phyloP scores from a whole-genome alignment of 1,140 invertebrate species.

The Ditylenchus dipsaci region DNA sequence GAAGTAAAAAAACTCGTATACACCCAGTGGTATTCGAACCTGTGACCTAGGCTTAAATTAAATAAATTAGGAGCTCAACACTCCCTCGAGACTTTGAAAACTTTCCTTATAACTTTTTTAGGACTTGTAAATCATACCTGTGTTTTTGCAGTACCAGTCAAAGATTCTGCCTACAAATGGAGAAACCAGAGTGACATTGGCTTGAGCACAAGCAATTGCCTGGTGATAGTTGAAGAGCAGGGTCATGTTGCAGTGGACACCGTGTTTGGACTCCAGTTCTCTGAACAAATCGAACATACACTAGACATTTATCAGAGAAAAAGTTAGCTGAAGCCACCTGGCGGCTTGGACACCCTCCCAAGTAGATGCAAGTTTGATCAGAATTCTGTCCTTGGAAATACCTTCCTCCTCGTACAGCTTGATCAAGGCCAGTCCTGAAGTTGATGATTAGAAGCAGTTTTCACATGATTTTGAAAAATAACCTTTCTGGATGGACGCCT shows the following conservation, averaged over 20 bases:
- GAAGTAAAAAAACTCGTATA: too few species aligned
- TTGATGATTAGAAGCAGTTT: too few species aligned
- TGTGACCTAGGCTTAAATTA: too few species aligned
- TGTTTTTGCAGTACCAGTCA: slow-evolving; percentile 90
- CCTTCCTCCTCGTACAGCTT: slow-evolving; percentile 81
- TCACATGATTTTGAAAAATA: too few species aligned
- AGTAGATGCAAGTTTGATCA: slow-evolving; percentile 93
- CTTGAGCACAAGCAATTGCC: slow-evolving; percentile 94
- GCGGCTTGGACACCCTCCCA: slow-evolving; percentile 99
- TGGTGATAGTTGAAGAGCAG: slow-evolving; percentile 82
- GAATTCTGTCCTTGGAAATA: slow-evolving; percentile 81
- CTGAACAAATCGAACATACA: slow-evolving; percentile 63
- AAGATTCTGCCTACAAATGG: slow-evolving; percentile 82
- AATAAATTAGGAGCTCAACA: too few species aligned
- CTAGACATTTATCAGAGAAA: slow-evolving; percentile 9
- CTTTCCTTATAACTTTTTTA: too few species aligned
- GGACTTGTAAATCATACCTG: too few species aligned
- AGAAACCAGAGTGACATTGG: slow-evolving; percentile 91
- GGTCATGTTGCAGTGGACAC: slow-evolving; percentile 95
- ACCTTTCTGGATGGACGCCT: slow-evolving; percentile 80
- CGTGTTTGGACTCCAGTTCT: slow-evolving; percentile 81
- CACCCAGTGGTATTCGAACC: too few species aligned
- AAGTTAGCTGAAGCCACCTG: slow-evolving; percentile 63
- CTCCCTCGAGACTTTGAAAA: too few species aligned
- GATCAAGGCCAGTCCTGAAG: slow-evolving; percentile 72